Conservation (phyloP, 1,140 invertebrate genomes). For the Aphelinus certus region DNA sequence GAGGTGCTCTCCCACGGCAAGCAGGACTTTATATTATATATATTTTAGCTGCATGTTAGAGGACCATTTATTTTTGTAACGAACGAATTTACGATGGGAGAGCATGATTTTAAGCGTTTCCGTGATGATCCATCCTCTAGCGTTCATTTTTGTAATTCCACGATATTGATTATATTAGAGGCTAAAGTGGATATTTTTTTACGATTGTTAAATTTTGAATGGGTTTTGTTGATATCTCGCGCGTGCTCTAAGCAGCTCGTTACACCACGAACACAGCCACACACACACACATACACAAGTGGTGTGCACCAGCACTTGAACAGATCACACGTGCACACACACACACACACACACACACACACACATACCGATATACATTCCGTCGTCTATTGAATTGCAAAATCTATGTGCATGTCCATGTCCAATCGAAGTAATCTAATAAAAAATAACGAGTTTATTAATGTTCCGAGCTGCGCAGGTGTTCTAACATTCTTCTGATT, state of each 20-base stretch:
- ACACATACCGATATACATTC: too few species aligned
- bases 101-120: constrained; percentile 7
- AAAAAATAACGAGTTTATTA: constrained; percentile 1
- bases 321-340: too few species aligned
- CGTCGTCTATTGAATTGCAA: too few species aligned
- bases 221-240: constrained; percentile 7
- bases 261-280: not conserved
- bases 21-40: constrained; percentile 20
- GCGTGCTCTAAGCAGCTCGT: constrained; percentile 17
- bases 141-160: not conserved
- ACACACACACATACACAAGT: too few species aligned
- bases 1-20: not conserved
- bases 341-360: too few species aligned
- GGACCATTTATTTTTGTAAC: constrained; percentile 33
- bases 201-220: constrained; percentile 23
- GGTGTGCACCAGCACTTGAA: too few species aligned
- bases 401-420: too few species aligned
- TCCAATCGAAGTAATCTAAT: not conserved
- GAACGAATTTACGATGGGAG: not conserved
- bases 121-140: not conserved
- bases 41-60: constrained; percentile 10
- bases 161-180: not conserved
- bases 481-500: constrained; percentile 42
- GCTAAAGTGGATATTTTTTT: constrained; percentile 34
- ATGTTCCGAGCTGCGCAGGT: constrained; percentile 32